phyloP scores from a whole-genome alignment of 2,113 vertebrate species.

The Oncorhynchus clarkii region DNA sequence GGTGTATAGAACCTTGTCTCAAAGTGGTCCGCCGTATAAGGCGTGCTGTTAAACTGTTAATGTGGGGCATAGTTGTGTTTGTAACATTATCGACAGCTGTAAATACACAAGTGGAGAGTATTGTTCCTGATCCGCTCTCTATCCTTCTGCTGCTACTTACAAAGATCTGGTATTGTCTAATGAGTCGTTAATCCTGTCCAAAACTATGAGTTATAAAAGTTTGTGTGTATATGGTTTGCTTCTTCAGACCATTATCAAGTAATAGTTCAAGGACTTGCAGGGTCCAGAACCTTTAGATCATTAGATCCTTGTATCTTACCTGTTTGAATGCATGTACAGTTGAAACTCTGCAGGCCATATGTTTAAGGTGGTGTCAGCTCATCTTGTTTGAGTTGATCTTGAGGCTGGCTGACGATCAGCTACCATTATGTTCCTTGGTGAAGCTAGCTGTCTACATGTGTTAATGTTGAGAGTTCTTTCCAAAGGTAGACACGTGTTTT shows the following conservation, averaged over 20 bases:
- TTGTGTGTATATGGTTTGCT: slow-evolving; percentile 35
- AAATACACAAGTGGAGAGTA: neutral
- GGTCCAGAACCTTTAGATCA: neutral
- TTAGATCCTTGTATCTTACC: neutral
- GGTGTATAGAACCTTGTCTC: neutral
- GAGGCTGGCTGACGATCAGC: neutral
- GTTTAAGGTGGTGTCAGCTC: slow-evolving; percentile 2
- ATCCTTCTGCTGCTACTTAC: slow-evolving; percentile 21
- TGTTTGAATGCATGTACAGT: neutral
- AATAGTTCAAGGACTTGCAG: slow-evolving; percentile 4
- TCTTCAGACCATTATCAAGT: slow-evolving; percentile 27
- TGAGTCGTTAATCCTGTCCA: neutral
- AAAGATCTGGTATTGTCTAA: neutral
- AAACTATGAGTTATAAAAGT: neutral
- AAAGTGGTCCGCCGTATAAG: neutral
- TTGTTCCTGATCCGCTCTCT: neutral
- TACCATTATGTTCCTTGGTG: neutral
- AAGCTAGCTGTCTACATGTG: neutral
- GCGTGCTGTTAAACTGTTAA: neutral
- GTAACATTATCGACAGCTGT: neutral
- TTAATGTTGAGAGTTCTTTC: slow-evolving; percentile 2
- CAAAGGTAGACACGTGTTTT: slow-evolving; percentile 1
- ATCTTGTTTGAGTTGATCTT: neutral
- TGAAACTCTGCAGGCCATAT: neutral
- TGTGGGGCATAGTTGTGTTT: neutral